These are phyloP conservation scores for Epistrophella euchroma DNA, from an alignment of 2,888 invertebrate genomes.

Conservation along the genomic window DNA sequence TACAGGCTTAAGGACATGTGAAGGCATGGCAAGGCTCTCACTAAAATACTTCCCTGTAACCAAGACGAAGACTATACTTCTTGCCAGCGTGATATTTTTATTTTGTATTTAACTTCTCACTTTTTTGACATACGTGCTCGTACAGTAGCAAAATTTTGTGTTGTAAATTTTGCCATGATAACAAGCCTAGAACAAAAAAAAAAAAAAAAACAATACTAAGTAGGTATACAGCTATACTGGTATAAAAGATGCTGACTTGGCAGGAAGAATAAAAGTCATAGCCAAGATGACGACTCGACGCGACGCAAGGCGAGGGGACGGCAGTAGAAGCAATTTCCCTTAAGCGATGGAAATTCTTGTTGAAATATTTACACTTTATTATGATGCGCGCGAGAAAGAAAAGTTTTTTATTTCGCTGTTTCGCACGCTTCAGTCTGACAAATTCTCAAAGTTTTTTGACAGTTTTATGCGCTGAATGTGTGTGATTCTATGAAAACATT, in stretches of 20 bases:
- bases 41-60: background rate
- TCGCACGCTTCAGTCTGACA: constrained; percentile 51
- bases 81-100: constrained; percentile 32
- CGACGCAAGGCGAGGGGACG: background rate
- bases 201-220: constrained; percentile 8
- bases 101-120: constrained; percentile 45
- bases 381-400: constrained; percentile 58
- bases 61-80: background rate
- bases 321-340: constrained; percentile 29
- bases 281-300: background rate
- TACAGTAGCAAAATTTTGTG: constrained; percentile 27
- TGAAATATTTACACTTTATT: constrained; percentile 71
- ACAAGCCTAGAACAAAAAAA: constrained; percentile 37
- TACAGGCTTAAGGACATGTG: constrained; percentile 33
- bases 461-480: constrained; percentile 55
- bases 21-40: constrained; percentile 3
- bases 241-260: background rate
- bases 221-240: background rate
- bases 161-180: constrained; percentile 50
- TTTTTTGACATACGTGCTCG: constrained; percentile 46
- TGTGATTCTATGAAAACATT: constrained; percentile 33
- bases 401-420: constrained; percentile 58
- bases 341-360: constrained; percentile 56
- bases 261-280: background rate
- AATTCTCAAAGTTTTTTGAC: constrained; percentile 68